phyloP scores from a whole-genome alignment of 1,140 invertebrate species.

The Papilio helenus region DNA sequence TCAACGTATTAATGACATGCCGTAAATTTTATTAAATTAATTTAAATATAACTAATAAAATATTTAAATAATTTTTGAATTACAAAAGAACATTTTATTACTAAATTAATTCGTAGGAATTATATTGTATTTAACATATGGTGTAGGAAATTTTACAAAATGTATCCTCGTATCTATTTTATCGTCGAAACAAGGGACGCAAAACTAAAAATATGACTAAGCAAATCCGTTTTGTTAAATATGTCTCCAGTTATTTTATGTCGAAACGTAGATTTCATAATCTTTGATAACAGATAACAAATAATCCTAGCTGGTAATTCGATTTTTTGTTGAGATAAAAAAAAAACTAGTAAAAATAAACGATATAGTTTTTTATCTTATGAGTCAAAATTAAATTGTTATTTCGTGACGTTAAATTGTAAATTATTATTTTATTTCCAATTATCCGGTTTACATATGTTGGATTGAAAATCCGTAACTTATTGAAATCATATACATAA shows the following conservation, averaged over 20 bases:
- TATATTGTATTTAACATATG: no score
- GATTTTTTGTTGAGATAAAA: background rate
- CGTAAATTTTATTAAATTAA: no score
- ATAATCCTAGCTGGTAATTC: slow-evolving; percentile 15
- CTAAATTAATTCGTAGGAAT: no score
- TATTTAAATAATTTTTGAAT: no score
- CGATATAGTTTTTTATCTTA: background rate
- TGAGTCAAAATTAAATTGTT: background rate
- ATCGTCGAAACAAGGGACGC: no score
- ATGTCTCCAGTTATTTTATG: background rate
- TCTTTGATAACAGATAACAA: slow-evolving; percentile 26
- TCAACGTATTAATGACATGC: no score
- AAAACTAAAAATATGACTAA: no score
- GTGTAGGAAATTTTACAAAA: no score
- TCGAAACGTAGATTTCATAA: background rate
- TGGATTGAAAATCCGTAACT: background rate
- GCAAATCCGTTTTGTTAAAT: no score
- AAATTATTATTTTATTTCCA: background rate
- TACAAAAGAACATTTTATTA: no score
- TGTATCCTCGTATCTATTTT: background rate
- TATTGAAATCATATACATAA: background rate
- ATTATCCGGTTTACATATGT: background rate
- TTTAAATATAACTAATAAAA: no score
- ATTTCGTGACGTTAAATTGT: background rate
- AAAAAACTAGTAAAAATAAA: slow-evolving; percentile 1